Base-by-base conservation (phyloP, 2,888 invertebrate species). In the Pecten maximus region DNA sequence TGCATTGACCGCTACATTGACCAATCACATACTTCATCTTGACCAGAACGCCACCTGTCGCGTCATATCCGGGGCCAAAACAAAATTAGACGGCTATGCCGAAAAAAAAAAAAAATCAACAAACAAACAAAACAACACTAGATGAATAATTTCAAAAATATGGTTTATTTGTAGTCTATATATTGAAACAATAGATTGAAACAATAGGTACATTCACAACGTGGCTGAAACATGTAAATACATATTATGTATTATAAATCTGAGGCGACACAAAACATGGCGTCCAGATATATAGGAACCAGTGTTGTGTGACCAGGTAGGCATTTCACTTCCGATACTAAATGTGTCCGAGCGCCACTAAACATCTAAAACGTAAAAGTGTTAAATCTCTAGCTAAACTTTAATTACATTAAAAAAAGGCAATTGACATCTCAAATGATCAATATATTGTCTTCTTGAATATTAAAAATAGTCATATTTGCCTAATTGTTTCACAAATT, bases 111-210 rank as follows among this genome's bases (percentile, higher is more conserved):
- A 12, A 44, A 8, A 8, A 8, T 44, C 12, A 10, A 54, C 23
- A 16, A 12, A 10, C 23, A 54, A 54, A 54, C 23, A 54, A 12
- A 74, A 74, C 74, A 74, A 74, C 10, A 35, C 35, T 35, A 35
- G 12, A 74, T 10, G 8, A 12, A 15, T 74, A 28, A 35, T 74
- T 74, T 74, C 74, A 74, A 74, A 74, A 74, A 74, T 74, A 74
- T 74, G 74, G 35, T 74, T 74, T 74, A 74, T 74, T 74, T 74
- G 74, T 74, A 74, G 74, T 74, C 74, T 74, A 74, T 74, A 74
- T 35, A 35, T 74, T 74, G 35, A 74, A 74, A 74, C 74, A 74
- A 74, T 35, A 35, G 35, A 35, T 12, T 74, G 74, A n/a, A n/a
- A n/a, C n/a, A n/a, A 74, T 74, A 2, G 35, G 74, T 74, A 74